Conservation (phyloP, 35 echinoderm and acorn worm genomes). For the Anneissia japonica region DNA sequence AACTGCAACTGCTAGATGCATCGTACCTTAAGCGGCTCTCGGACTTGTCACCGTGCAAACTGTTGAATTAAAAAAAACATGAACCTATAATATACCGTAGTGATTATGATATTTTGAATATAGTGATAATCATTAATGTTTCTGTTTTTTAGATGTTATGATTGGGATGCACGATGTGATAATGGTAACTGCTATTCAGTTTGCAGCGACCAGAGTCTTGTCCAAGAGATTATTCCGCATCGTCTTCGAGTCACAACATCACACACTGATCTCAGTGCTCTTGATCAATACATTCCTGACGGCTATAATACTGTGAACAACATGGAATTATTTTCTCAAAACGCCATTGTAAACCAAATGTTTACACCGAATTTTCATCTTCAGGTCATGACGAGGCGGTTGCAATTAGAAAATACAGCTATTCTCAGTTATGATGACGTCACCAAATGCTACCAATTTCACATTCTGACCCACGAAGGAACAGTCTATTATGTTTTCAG, state of each 20-base stretch:
- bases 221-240: neutral
- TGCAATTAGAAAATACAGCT: neutral
- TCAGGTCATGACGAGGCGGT: neutral
- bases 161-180: neutral
- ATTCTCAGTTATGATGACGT: neutral
- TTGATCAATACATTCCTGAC: neutral
- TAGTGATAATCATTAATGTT: too few species aligned
- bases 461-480: neutral
- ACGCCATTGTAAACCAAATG: neutral
- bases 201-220: neutral
- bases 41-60: too few species aligned
- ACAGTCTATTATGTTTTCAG: neutral
- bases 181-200: neutral
- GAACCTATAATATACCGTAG: too few species aligned
- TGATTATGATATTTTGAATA: too few species aligned
- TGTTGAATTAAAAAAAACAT: too few species aligned
- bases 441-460: neutral
- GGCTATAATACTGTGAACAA: neutral
- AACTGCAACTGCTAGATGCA: too few species aligned
- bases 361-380: neutral
- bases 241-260: neutral
- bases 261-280: neutral
- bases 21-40: too few species aligned
- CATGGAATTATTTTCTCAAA: neutral
- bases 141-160: neutral